A percentile compares a stretch with the other conserved stretches of the same genome.
phyloP scores from a whole-genome alignment of 2,113 vertebrate species.

The Narcine bancroftii region DNA sequence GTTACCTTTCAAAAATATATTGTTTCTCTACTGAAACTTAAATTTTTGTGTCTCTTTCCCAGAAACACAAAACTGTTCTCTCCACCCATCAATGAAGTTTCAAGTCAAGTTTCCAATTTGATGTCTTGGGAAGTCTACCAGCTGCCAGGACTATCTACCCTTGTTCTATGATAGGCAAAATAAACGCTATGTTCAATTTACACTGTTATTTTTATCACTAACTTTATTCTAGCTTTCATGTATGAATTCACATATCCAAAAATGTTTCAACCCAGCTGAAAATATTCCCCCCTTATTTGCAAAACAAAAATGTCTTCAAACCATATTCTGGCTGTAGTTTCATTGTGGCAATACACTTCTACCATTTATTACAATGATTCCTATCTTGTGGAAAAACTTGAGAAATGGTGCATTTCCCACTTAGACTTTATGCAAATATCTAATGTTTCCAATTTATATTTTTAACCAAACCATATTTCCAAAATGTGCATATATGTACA shows the following conservation, averaged over 20 bases:
- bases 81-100: neutral
- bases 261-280: neutral
- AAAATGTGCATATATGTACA: neutral
- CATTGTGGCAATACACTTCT: neutral
- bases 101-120: neutral
- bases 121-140: neutral
- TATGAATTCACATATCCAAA: neutral
- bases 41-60: neutral
- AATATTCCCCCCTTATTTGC: neutral
- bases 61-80: neutral
- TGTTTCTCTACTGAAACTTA: neutral
- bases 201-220: neutral
- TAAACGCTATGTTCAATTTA: neutral
- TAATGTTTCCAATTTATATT: neutral
- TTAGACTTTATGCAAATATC: neutral
- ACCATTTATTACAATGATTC: neutral
- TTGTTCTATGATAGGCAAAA: neutral
- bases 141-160: neutral
- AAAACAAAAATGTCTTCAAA: neutral
- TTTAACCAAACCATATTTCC: neutral
- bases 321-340: neutral
- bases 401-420: neutral
- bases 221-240: neutral
- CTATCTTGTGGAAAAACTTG: neutral
- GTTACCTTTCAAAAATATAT: no score